Evolutionary conservation across 2,797 vertebrate species (phyloP), one percentile per base, ranked within the genome.

Genomic region (Sebastes hopkinsi): DNA sequence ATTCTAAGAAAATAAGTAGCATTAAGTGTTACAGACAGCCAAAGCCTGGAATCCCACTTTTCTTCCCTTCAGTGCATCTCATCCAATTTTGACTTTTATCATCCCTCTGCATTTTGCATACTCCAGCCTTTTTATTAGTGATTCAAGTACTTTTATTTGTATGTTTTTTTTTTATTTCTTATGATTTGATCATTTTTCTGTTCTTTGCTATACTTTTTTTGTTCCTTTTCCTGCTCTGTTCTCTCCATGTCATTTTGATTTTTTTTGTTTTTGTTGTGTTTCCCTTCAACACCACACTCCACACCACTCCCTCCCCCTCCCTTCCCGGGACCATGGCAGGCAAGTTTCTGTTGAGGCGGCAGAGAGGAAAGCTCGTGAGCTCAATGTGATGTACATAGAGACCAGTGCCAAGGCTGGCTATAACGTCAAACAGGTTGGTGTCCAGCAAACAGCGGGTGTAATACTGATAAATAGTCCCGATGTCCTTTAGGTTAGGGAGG

Each of bases 361-460:
- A 84, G 94, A 97, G 95, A 96, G 96, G 95, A 96, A 96, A 95
- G 94, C 95, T 92, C 94, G 88, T 87, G 95, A 96, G 76, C 94
- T 97, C 95, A 96, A 90, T 95, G 92, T 96, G 95, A 96, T 97
- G 96, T 96, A 95, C 96, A 93, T 96, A 96, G 96, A 97, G 94
- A 96, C 93, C 93, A 96, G 96, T 80, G 94, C 96, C 95, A 94
- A 97, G 96, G 95, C 95, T 92, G 95, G 95, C 85, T 96, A 93
- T 96, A 94, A 96, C 91, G 92, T 95, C 93, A 95, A 95, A 94
- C 96, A 96, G 95, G 95, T 96, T 95, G 92, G 96, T 95, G 88
- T 89, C 81, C 77, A 79, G 89, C 60, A 68, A 68, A 69, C 82
- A 87, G 88, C 76, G 78, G 83, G 77, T 80, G 46, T 77, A 56